Percentiles rank a stretch among this genome's conserved stretches.
Evolutionary conservation across 2,888 invertebrate genomes (phyloP).

Genomic region (Subacronicta megacephala): DNA sequence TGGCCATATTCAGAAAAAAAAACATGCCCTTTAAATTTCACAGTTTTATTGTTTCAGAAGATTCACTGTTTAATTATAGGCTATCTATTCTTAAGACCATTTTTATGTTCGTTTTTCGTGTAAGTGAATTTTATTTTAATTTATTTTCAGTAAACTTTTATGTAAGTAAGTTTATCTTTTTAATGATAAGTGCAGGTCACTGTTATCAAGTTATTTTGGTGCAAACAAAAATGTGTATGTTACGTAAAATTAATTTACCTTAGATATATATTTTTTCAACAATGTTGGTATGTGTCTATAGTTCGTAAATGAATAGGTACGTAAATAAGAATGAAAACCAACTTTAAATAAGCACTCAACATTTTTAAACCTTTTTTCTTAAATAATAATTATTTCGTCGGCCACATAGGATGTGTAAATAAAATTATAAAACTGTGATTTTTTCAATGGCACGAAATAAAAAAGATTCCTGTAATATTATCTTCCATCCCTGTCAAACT

Average conservation of each 20-base stretch:
- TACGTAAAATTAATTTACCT: no score
- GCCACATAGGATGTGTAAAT: not conserved
- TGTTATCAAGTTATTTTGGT: constrained; percentile 14
- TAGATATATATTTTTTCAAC: no score
- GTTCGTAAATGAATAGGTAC: not conserved
- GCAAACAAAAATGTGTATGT: no score
- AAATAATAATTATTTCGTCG: not conserved
- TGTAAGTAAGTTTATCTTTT: constrained; percentile 30
- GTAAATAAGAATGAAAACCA: no score
- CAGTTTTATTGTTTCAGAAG: constrained; percentile 42
- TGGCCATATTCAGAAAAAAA: constrained; percentile 22
- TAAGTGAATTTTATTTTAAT: constrained; percentile 24
- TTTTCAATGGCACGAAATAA: constrained; percentile 30
- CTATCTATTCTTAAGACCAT: constrained; percentile 14
- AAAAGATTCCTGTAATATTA: constrained; percentile 49
- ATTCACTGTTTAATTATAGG: constrained; percentile 23
- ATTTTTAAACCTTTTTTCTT: no score
- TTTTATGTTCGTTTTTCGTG: constrained; percentile 3
- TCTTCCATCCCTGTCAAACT: constrained; percentile 35
- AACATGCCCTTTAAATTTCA: constrained; percentile 43
- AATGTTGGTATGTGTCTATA: no score
- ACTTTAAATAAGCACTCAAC: not conserved
- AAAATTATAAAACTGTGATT: constrained; percentile 50
- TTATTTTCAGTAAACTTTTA: constrained; percentile 25
- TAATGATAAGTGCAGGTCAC: constrained; percentile 43